phyloP scores from a whole-genome alignment of 1,140 invertebrate species.

The Drosophila mojavensis region DNA sequence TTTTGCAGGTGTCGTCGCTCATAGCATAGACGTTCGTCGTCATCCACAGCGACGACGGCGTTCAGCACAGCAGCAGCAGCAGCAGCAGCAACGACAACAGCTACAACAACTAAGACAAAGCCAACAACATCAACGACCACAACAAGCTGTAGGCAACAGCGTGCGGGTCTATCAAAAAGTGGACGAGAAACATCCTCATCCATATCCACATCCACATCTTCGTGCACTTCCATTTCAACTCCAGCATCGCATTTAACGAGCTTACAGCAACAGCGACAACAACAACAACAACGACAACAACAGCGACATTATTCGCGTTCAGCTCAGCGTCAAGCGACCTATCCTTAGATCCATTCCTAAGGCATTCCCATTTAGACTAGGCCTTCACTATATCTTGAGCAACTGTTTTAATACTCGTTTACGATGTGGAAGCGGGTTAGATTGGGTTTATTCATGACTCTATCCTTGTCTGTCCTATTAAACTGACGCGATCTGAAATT shows the following conservation, averaged over 20 bases:
- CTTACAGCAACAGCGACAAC: not conserved
- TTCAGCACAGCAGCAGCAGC: not conserved
- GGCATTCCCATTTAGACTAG: too few relatives aligned
- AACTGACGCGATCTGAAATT: too few relatives aligned
- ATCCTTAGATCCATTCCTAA: not conserved
- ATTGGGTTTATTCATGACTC: too few relatives aligned
- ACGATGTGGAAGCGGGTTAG: not conserved
- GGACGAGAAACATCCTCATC: slow-evolving; percentile 8
- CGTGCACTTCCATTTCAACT: slow-evolving; percentile 7
- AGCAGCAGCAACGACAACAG: not conserved
- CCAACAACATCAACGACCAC: not conserved
- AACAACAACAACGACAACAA: too few relatives aligned
- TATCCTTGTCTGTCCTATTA: too few relatives aligned
- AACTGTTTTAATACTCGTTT: not conserved
- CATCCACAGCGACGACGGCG: slow-evolving; percentile 33
- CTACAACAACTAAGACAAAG: slow-evolving; percentile 14
- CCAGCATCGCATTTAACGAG: not conserved
- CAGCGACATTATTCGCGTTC: slow-evolving; percentile 5
- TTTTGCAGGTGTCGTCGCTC: slow-evolving; percentile 62
- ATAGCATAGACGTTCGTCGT: slow-evolving; percentile 54
- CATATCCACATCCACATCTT: slow-evolving; percentile 10
- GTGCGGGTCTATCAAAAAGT: slow-evolving; percentile 3
- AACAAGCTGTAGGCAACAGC: slow-evolving; percentile 7
- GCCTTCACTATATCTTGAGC: too few relatives aligned
- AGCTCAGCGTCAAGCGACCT: slow-evolving; percentile 21